Percentiles rank a stretch among this genome's conserved stretches.
Conservation (phyloP, 2,888 invertebrate species). For the Drosophila rellima region DNA sequence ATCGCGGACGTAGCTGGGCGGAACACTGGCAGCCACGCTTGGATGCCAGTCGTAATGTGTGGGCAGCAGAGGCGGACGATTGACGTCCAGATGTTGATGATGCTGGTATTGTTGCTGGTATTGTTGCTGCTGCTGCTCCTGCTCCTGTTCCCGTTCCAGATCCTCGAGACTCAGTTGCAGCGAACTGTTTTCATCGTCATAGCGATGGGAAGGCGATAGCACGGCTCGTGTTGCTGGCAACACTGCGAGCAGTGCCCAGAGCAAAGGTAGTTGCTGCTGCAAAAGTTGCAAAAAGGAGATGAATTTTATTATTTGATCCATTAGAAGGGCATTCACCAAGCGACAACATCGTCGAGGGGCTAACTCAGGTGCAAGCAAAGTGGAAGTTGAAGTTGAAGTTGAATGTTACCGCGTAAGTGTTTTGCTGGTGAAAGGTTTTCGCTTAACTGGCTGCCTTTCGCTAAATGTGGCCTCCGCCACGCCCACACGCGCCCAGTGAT, state of each 20-base stretch:
- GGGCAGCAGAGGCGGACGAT: slow-evolving; percentile 64
- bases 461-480: slow-evolving; percentile 42
- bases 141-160: slow-evolving; percentile 88
- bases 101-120: slow-evolving; percentile 4
- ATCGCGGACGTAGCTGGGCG: slow-evolving; percentile 67
- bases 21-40: slow-evolving; percentile 62
- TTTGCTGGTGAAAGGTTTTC: slow-evolving; percentile 63
- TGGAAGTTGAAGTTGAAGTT: slow-evolving; percentile 20
- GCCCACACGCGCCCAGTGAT: slow-evolving; percentile 64
- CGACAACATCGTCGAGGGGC: not conserved
- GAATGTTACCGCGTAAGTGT: slow-evolving; percentile 12
- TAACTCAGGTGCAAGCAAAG: slow-evolving; percentile 5
- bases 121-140: slow-evolving; percentile 23
- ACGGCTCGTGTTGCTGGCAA: slow-evolving; percentile 30
- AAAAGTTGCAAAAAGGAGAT: slow-evolving; percentile 13
- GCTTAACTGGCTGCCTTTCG: slow-evolving; percentile 57
- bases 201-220: slow-evolving; percentile 39
- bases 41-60: slow-evolving; percentile 73
- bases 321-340: slow-evolving; percentile 39
- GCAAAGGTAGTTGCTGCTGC: slow-evolving; percentile 36
- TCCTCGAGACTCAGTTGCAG: slow-evolving; percentile 90
- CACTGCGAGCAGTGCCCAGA: slow-evolving; percentile 37
- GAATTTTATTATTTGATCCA: slow-evolving; percentile 5
- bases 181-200: slow-evolving; percentile 72
- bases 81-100: slow-evolving; percentile 41